These are phyloP conservation scores for Lepidurus packardi DNA, from an alignment of 1,140 invertebrate species.

Conservation along the genomic window DNA sequence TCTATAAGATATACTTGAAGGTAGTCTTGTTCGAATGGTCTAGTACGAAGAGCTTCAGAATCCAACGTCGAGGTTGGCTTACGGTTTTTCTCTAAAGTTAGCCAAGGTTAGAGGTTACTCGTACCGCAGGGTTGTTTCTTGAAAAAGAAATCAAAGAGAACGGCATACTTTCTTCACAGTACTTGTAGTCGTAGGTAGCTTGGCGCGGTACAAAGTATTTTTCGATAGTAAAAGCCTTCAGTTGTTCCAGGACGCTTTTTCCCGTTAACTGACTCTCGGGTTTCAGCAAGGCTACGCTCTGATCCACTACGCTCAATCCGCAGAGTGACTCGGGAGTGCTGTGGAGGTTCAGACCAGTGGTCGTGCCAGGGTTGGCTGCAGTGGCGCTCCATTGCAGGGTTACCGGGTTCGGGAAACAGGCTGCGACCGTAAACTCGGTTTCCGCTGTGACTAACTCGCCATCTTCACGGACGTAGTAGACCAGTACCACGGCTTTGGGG, in stretches of 20 bases:
- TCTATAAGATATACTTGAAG: too few relatives aligned
- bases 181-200: neutral
- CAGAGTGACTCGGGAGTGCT: constrained; percentile 22
- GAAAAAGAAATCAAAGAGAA: constrained; percentile 35
- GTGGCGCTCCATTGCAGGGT: neutral
- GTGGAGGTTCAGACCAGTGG: neutral
- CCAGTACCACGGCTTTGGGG: neutral
- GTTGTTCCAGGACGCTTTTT: neutral
- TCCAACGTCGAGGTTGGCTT: too few relatives aligned
- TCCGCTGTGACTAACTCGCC: neutral
- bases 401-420: neutral
- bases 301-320: constrained; percentile 12
- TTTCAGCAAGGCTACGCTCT: constrained; percentile 6
- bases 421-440: neutral
- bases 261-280: neutral
- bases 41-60: too few relatives aligned
- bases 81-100: too few relatives aligned
- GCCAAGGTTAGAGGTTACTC: too few relatives aligned
- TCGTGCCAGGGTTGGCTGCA: neutral
- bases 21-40: too few relatives aligned
- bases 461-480: neutral
- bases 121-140: too few relatives aligned
- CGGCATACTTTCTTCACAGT: constrained; percentile 15
- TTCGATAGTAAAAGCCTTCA: neutral
- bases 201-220: neutral